Evolutionary conservation across 2,113 vertebrate species (phyloP).

Genomic region (Anthoscopus minutus): DNA sequence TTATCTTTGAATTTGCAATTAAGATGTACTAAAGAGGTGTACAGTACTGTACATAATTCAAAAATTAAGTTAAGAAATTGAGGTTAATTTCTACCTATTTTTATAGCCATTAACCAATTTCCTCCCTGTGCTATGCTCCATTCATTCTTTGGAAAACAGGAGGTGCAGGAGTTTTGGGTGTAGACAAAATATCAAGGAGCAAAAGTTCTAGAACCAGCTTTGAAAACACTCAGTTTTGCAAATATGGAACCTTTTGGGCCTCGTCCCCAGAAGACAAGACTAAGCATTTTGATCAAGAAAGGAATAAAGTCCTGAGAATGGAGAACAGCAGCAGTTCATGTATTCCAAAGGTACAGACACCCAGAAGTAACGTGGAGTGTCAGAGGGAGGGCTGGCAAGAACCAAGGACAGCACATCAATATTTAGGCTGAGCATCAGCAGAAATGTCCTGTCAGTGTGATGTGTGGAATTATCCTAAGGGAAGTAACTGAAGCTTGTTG

Average conservation of each 20-base stretch:
- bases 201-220: neutral
- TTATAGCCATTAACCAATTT: neutral
- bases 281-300: neutral
- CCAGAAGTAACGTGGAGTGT: neutral
- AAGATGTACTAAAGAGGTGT: neutral
- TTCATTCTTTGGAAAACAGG: neutral
- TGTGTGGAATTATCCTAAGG: neutral
- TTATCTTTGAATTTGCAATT: neutral
- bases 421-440: constrained; percentile 4
- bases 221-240: neutral
- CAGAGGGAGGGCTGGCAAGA: neutral
- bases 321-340: neutral
- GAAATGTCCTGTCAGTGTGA: neutral
- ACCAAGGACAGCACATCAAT: neutral
- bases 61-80: neutral
- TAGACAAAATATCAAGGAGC: neutral
- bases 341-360: neutral
- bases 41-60: neutral
- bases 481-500: neutral
- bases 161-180: neutral
- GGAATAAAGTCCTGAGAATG: neutral
- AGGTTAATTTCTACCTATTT: neutral
- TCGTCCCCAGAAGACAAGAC: neutral
- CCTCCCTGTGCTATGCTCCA: neutral
- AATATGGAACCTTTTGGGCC: neutral